These are phyloP conservation scores for Mycalesis mineus DNA, from an alignment of 2,888 invertebrate genomes.

Conservation along the genomic window DNA sequence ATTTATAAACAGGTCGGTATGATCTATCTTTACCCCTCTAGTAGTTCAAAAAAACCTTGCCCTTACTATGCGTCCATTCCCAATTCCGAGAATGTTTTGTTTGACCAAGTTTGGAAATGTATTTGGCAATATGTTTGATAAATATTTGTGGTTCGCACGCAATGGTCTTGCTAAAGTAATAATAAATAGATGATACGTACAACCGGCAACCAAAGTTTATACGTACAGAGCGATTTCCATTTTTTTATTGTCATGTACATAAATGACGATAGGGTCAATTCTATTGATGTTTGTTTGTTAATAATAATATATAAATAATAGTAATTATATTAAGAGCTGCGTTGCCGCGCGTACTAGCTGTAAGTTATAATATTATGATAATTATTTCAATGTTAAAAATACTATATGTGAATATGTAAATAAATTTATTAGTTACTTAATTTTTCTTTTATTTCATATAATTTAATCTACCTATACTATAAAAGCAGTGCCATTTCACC, in stretches of 20 bases:
- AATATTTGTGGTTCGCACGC: not conserved
- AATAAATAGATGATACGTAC: constrained; percentile 26
- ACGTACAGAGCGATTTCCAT: constrained; percentile 15
- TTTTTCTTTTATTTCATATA: constrained; percentile 7
- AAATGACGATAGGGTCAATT: constrained; percentile 40
- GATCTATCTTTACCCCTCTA: no score
- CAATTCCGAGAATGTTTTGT: no score
- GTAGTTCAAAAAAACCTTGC: no score
- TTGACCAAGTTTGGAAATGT: no score
- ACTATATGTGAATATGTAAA: constrained; percentile 76
- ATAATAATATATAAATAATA: constrained; percentile 14
- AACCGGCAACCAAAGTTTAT: constrained; percentile 29
- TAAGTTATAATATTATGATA: constrained; percentile 37
- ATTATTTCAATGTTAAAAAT: constrained; percentile 71
- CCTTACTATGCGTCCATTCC: no score
- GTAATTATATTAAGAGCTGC: constrained; percentile 47
- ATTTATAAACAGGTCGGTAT: no score
- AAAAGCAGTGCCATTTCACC: no score
- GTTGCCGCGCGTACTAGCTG: constrained; percentile 33
- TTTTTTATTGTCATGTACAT: constrained; percentile 22
- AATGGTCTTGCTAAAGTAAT: constrained; percentile 27
- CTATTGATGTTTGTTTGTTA: constrained; percentile 34
- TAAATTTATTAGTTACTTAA: constrained; percentile 70
- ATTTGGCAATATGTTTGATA: not conserved
- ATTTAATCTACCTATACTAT: no score